Conservation (phyloP, 2,888 invertebrate species). For the Anarsia innoxiella region DNA sequence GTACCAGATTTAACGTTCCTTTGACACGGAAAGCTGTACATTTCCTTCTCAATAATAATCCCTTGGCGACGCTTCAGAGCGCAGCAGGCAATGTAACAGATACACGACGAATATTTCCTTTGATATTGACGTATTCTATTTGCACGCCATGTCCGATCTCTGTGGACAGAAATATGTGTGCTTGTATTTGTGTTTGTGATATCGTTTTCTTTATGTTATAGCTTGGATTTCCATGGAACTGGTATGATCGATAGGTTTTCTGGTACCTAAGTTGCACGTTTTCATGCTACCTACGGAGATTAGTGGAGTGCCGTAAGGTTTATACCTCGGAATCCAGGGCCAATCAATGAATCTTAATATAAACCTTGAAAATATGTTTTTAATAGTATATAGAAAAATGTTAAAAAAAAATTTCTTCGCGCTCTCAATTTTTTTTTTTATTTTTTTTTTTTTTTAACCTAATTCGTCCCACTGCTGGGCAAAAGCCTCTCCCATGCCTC, state of each 20-base stretch:
- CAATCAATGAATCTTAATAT: too few relatives aligned
- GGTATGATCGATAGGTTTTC: slow-evolving; percentile 2
- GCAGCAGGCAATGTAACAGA: slow-evolving; percentile 27
- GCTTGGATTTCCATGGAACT: slow-evolving; percentile 3
- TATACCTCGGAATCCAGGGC: too few relatives aligned
- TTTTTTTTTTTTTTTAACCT: too few relatives aligned
- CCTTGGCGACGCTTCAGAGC: slow-evolving; percentile 14
- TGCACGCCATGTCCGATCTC: slow-evolving; percentile 17
- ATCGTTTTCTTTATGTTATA: slow-evolving; percentile 15
- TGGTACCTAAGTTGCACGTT: too few relatives aligned
- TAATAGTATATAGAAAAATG: too few relatives aligned
- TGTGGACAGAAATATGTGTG: slow-evolving; percentile 17
- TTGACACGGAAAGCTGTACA: slow-evolving; percentile 23
- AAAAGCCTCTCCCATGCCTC: too few relatives aligned
- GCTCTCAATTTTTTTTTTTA: too few relatives aligned
- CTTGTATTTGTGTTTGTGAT: slow-evolving; percentile 18
- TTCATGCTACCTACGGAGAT: too few relatives aligned
- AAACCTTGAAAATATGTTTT: too few relatives aligned
- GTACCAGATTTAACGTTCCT: slow-evolving; percentile 19
- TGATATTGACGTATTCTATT: slow-evolving; percentile 21
- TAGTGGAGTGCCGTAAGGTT: too few relatives aligned
- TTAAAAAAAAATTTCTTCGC: too few relatives aligned
- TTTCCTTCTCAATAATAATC: slow-evolving; percentile 20
- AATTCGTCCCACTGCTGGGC: too few relatives aligned
- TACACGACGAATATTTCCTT: slow-evolving; percentile 22